A percentile compares a stretch with the other conserved stretches of the same genome.
These are phyloP conservation scores for Paramormyrops hopkinsi DNA, from an alignment of 2,797 vertebrate species.

Conservation along the genomic window DNA sequence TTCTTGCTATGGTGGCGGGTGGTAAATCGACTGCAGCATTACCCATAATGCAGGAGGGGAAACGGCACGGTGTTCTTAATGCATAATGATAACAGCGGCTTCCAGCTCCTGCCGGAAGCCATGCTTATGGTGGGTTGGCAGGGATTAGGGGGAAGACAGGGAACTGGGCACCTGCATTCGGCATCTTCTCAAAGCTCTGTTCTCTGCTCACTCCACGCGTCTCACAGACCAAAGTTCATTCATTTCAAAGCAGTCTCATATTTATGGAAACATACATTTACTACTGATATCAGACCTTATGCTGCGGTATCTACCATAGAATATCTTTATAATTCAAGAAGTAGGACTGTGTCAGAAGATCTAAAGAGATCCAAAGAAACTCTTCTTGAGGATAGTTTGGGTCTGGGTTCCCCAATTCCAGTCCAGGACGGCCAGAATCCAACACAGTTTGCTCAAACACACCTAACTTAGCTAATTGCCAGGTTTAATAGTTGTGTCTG, in stretches of 20 bases:
- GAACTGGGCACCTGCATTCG: not conserved
- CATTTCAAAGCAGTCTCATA: not conserved
- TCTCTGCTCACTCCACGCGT: not conserved
- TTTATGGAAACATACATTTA: not conserved
- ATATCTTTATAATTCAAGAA: not conserved
- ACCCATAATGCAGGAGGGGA: not conserved
- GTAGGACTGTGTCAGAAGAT: not conserved
- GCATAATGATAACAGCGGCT: not conserved
- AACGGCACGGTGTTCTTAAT: not conserved
- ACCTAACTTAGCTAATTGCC: not conserved
- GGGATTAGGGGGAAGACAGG: not conserved
- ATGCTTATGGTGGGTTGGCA: not conserved
- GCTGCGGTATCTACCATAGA: not conserved
- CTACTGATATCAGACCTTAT: not conserved
- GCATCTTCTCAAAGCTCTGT: not conserved
- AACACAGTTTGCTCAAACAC: not conserved
- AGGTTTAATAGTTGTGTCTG: not conserved
- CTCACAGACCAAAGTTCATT: not conserved
- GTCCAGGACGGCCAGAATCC: not conserved
- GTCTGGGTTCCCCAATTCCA: not conserved
- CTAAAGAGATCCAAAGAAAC: not conserved
- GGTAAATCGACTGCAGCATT: not conserved
- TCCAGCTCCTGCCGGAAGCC: not conserved
- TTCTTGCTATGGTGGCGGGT: not conserved
- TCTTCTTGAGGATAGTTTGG: not conserved